Base-by-base conservation (phyloP, 1,140 invertebrate species). In the Rhyzopertha dominica region DNA sequence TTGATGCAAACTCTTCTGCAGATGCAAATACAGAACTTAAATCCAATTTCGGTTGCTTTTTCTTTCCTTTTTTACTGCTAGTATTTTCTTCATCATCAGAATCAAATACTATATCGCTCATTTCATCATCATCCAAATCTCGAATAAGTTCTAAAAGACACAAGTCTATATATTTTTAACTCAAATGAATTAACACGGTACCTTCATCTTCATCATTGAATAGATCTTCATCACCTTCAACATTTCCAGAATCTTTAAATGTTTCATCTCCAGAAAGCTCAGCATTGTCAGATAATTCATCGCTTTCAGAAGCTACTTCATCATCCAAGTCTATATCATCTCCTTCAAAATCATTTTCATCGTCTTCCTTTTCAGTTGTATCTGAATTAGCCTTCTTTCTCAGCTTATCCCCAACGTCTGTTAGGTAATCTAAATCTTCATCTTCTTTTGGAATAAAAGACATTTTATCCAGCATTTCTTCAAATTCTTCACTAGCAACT, bases 401-500 rank as follows among this genome's bases (percentile, higher is more conserved):
- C 8, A 70, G 65, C 25, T 63, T 69, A 42, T 66, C 54, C 35
- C 74, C 65, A 56, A 77, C 66, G 44, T 77, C 75, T 5, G 74
- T 67, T 51, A 77, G 58, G 34, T 63, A 77, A 58, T 79, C 79
- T 9, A 81, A 54, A 54, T 81, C 74, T 53, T 79, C 74, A 23
- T 60, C 57, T 13, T 53, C 48, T 29, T 61, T 61, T 36, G 61
- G 67, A 4, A 63, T 54, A 1, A 72, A 74, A 1, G 73, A 74
- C 56, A 87, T 72, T 37, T 68, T 71, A 56, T 84, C 80, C 23
- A 91, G 66, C 69, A 90, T 84, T n/a, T 81, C 78, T 47, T 87
- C 83, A 68, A 96, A 95, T 62, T 95, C 90, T 43, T 90, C 85
- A 62, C 90, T 92, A 49, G 79, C 83, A 2, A 95, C 83, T 56